Conservation (phyloP, 2,888 invertebrate genomes). For the Pedicia rivosa region DNA sequence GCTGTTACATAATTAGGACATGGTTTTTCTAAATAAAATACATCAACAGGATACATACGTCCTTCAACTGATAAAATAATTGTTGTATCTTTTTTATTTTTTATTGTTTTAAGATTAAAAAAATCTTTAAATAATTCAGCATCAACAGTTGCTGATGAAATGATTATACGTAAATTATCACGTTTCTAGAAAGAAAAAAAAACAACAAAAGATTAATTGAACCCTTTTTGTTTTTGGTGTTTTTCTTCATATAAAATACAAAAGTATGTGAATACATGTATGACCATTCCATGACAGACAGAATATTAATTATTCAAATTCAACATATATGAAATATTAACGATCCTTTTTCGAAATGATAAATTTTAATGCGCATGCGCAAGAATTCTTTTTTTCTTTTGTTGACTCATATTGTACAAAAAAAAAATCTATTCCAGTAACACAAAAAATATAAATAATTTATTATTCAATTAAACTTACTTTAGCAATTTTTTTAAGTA, state of each 20-base stretch:
- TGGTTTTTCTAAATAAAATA: conserved; percentile 69
- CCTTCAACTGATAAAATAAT: conserved; percentile 80
- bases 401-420: conserved; percentile 21
- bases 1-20: conserved; percentile 79
- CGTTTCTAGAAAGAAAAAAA: conserved; percentile 43
- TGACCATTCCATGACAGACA: too few species aligned
- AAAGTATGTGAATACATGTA: too few species aligned
- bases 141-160: conserved; percentile 93
- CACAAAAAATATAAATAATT: too few species aligned
- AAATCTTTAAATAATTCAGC: conserved; percentile 70
- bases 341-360: too few species aligned
- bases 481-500: conserved; percentile 79
- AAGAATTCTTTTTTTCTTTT: conserved; percentile 45
- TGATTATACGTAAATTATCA: conserved; percentile 61
- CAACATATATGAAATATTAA: too few species aligned
- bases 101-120: conserved; percentile 43
- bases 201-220: conserved; percentile 33
- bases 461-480: conserved; percentile 26
- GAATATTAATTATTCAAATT: too few species aligned
- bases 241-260: too few species aligned
- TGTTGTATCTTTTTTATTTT: conserved; percentile 44
- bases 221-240: conserved; percentile 74
- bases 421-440: conserved; percentile 2
- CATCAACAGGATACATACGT: conserved; percentile 70
- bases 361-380: too few species aligned